Conservation (phyloP, 2,888 invertebrate genomes). For the Drosophila vallismaia region DNA sequence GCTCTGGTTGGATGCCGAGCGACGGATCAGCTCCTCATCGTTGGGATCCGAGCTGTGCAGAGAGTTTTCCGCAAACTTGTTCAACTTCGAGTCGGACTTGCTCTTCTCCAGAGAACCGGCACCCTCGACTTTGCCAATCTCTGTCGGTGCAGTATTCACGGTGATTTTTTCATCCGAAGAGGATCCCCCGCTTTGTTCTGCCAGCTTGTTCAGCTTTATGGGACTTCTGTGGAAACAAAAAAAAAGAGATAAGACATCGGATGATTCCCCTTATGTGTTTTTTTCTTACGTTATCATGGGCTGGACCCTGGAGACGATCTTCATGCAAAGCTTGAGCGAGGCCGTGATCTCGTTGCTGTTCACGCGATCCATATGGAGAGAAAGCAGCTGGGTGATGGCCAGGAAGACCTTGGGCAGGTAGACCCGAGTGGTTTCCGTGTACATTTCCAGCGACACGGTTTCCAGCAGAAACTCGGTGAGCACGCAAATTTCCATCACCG, state of each 20-base stretch:
- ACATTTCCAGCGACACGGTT: conserved; percentile 90
- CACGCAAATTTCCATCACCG: conserved; percentile 88
- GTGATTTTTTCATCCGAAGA: conserved; percentile 52
- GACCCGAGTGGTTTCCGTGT: conserved; percentile 90
- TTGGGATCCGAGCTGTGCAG: conserved; percentile 61
- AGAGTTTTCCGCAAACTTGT: conserved; percentile 82
- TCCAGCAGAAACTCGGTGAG: conserved; percentile 91
- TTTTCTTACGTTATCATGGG: conserved; percentile 85
- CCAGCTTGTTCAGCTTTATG: conserved; percentile 74
- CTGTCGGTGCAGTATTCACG: conserved; percentile 11
- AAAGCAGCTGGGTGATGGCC: conserved; percentile 87
- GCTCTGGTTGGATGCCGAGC: conserved; percentile 86
- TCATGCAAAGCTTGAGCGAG: conserved; percentile 88
- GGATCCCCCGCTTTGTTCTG: conserved; percentile 47
- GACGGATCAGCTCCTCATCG: conserved; percentile 84
- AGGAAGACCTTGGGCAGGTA: conserved; percentile 91
- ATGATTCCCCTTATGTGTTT: conserved; percentile 1
- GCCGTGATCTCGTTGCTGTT: conserved; percentile 86
- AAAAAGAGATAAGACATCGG: conserved; percentile 10
- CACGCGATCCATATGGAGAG: conserved; percentile 85
- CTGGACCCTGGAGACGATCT: conserved; percentile 90
- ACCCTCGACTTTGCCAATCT: conserved; percentile 26
- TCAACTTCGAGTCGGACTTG: conserved; percentile 88
- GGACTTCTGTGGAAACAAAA: conserved; percentile 75
- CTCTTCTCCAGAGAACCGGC: conserved; percentile 86